Conservation (phyloP, 2,797 vertebrate species). For the Simalia tracyae region DNA sequence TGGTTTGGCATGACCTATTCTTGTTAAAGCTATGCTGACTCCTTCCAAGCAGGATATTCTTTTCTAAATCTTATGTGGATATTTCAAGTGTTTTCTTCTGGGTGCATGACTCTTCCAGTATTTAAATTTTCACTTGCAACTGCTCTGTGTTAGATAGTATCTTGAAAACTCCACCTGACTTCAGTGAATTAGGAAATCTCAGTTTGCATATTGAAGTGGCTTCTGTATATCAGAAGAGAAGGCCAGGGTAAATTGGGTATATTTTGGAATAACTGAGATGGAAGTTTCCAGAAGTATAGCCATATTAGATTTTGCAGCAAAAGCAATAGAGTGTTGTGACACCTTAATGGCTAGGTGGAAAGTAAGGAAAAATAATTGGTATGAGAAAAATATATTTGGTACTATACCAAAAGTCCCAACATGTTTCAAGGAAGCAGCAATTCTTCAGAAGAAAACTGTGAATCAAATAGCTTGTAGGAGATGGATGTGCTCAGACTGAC, state of each 20-base stretch:
- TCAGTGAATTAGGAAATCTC: background rate
- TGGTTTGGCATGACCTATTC: background rate
- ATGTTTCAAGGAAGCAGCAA: too few relatives aligned
- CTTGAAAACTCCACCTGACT: background rate
- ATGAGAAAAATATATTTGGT: too few relatives aligned
- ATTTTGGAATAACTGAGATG: background rate
- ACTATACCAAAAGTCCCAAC: too few relatives aligned
- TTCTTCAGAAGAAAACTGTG: too few relatives aligned
- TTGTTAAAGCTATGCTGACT: background rate
- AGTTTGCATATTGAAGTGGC: background rate
- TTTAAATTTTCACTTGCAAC: too few relatives aligned
- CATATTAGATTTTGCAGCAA: background rate
- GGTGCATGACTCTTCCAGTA: background rate
- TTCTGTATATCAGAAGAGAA: background rate
- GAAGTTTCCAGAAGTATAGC: background rate
- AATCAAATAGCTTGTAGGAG: too few relatives aligned
- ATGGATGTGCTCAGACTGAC: too few relatives aligned
- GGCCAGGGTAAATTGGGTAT: background rate
- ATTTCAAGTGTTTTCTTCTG: background rate
- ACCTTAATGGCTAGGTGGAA: background rate
- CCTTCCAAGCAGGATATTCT: background rate
- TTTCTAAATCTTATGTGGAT: background rate
- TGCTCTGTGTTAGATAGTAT: background rate
- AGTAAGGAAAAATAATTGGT: background rate
- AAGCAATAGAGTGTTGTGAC: background rate